These are phyloP conservation scores for Lerista edwardsae DNA, from an alignment of 2,797 vertebrate species.

Conservation along the genomic window DNA sequence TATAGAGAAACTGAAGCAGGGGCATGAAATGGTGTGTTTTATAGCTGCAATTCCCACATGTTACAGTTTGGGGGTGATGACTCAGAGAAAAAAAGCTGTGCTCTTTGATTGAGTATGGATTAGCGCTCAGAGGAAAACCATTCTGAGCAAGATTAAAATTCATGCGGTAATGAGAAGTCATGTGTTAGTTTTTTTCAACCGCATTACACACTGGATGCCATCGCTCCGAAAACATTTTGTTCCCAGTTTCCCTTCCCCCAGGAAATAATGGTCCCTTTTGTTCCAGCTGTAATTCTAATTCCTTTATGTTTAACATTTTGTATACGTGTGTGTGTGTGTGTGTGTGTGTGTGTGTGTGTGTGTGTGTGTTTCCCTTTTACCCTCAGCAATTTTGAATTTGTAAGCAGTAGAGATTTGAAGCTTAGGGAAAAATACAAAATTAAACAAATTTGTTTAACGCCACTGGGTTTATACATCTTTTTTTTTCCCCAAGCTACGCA, in stretches of 20 bases:
- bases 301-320: conserved; percentile 20
- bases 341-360: background rate
- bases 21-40: conserved; percentile 8
- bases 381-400: conserved; percentile 31
- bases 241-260: conserved; percentile 29
- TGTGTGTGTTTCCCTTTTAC: conserved; percentile 22
- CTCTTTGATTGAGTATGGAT: background rate
- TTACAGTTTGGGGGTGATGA: background rate
- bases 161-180: background rate
- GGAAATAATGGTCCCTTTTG: conserved; percentile 40
- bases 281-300: conserved; percentile 44
- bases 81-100: conserved; percentile 18
- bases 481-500: conserved; percentile 48
- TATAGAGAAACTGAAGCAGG: background rate
- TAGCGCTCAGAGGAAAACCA: background rate
- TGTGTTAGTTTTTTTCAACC: background rate
- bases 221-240: conserved; percentile 21
- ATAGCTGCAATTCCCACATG: conserved; percentile 1
- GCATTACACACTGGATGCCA: background rate
- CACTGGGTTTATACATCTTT: conserved; percentile 37
- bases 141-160: conserved; percentile 14
- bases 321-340: background rate
- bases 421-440: conserved; percentile 60
- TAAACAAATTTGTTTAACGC: conserved; percentile 60
- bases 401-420: conserved; percentile 46